Base-by-base conservation (phyloP, 2,113 vertebrate species). In the Semnornis frantzii region DNA sequence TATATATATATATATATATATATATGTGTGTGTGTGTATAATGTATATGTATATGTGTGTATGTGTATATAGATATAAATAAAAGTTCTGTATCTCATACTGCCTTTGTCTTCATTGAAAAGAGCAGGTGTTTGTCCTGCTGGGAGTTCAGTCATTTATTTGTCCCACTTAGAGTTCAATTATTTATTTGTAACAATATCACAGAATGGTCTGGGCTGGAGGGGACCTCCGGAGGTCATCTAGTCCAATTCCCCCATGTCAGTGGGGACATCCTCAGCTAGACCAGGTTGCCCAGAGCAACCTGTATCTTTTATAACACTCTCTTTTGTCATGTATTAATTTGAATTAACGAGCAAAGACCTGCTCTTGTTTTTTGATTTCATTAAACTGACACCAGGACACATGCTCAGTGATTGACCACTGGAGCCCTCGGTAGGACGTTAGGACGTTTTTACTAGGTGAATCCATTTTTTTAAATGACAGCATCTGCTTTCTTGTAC, bases 401-500 rank as follows among this genome's bases (percentile, higher is more conserved):
- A 93, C 85, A 82, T 28, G 94, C 94, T 97, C 76, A 34, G 62
- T 88, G 60, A 82, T 94, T 94, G 57, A 89, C 89, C 92, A 94
- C 95, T 96, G 81, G 93, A 96, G 88, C 92, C 97, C 92, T 94
- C 87, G 97, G 96, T 89, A 46, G 44, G 44, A 46, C 44, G 17
- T 46, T 46, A 97, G 97, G 95, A 82, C 82, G 39, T 96, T 97
- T 98, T 96, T 93, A 91, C 87, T 96, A 92, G 95, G 96, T 96
- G 93, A 93, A 96, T 97, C 82, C 73, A 24, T 96, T 93, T 97
- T 95, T 95, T 97, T 93, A 98, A 97, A 97, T 97, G 96, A 98
- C 96, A 98, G 93, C 97, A 98, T 97, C 98, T 98, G 97, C 95
- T 98, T 97, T 93, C 95, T 97, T 97, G 95, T 97, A 97, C 95